Evolutionary conservation across 2,113 vertebrate species (phyloP).

Genomic region (Saccopteryx leptura): DNA sequence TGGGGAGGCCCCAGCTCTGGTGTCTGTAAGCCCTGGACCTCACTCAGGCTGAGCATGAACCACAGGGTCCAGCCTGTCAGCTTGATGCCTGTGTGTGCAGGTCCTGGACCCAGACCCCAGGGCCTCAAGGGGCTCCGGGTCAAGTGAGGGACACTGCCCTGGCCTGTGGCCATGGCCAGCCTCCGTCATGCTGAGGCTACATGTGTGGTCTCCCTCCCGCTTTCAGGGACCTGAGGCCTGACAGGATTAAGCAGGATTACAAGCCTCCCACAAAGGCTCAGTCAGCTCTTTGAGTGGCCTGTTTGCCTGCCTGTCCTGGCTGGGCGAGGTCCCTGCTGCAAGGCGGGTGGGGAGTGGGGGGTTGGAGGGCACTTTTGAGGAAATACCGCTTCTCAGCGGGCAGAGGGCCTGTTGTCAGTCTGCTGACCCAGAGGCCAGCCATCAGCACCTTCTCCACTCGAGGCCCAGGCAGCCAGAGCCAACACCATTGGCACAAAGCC

Average conservation of each 20-base stretch:
- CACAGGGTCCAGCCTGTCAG: neutral
- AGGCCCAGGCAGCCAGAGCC: rapidly evolving
- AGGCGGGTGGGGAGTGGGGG: neutral
- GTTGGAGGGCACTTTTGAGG: neutral
- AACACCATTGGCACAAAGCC: neutral
- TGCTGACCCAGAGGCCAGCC: neutral
- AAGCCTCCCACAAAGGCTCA: neutral
- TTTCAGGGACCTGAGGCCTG: neutral
- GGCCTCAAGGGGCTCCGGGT: neutral
- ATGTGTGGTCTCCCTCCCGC: conserved; percentile 44
- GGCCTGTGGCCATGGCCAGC: neutral
- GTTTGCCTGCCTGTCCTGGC: neutral
- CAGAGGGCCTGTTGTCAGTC: neutral
- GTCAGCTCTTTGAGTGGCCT: neutral
- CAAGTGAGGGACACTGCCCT: neutral
- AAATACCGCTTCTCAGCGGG: neutral
- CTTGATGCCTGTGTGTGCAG: neutral
- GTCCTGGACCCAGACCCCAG: neutral
- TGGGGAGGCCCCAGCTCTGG: neutral
- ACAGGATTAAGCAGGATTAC: conserved; percentile 62
- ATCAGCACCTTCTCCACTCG: rapidly evolving
- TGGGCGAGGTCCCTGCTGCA: neutral
- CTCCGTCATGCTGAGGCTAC: neutral
- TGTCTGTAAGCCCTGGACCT: neutral
- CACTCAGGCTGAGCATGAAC: neutral